Percentiles rank a stretch among this genome's conserved stretches.
Conservation (phyloP, 2,797 vertebrate genomes). For the Brachymystax lenok region DNA sequence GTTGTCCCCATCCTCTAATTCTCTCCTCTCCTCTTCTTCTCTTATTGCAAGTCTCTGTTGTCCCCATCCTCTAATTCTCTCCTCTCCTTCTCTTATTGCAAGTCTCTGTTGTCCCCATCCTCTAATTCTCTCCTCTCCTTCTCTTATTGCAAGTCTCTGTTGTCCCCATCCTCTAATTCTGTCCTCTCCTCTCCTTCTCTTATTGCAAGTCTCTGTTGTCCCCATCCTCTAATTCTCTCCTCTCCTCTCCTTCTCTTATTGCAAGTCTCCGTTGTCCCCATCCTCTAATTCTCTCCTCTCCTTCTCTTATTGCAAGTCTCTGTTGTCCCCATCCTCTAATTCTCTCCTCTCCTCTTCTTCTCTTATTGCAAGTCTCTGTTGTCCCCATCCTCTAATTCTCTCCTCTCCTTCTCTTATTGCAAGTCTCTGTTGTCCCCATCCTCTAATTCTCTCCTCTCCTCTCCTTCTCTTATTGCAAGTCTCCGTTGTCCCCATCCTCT, state of each 20-base stretch:
- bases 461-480: neutral
- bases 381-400: neutral
- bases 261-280: no score
- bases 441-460: neutral
- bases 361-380: neutral
- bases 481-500: neutral
- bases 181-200: neutral
- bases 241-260: neutral
- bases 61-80: neutral
- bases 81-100: neutral
- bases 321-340: neutral
- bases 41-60: no score
- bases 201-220: no score
- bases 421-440: no score
- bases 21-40: neutral
- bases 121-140: neutral
- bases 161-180: neutral
- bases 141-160: neutral
- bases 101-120: neutral
- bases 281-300: neutral
- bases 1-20: neutral
- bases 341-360: neutral
- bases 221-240: neutral
- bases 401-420: neutral
- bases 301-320: neutral